phyloP scores from a whole-genome alignment of 2,888 invertebrate species.

The Acrobasis repandana region DNA sequence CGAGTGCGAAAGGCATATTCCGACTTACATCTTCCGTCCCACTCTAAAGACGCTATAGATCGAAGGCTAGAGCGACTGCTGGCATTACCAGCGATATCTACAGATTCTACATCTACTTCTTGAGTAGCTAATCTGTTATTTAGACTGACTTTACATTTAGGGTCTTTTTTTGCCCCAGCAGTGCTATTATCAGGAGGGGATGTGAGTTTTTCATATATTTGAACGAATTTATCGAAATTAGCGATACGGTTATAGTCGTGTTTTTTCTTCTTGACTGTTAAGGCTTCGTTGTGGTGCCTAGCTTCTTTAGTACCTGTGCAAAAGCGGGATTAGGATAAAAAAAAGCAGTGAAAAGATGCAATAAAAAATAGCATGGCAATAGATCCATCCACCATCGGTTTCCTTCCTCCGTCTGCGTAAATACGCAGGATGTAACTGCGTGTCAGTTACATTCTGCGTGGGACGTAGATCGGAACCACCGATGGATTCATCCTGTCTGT shows the following conservation, averaged over 20 bases:
- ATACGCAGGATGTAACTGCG: no score
- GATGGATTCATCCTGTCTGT: no score
- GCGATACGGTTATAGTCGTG: conserved; percentile 60
- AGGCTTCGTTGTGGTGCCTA: conserved; percentile 38
- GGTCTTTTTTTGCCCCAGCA: conserved; percentile 37
- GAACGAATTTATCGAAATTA: conserved; percentile 57
- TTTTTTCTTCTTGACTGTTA: conserved; percentile 48
- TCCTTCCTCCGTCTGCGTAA: no score
- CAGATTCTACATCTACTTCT: conserved; percentile 31
- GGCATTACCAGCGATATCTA: conserved; percentile 41
- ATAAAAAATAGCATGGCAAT: not conserved
- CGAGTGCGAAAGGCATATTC: conserved; percentile 53
- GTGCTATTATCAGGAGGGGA: conserved; percentile 27
- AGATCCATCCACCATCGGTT: not conserved
- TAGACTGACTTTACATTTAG: conserved; percentile 68
- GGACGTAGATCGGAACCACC: no score
- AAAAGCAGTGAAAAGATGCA: not conserved
- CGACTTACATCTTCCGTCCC: conserved; percentile 58
- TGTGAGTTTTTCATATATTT: conserved; percentile 49
- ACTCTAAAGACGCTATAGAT: conserved; percentile 70
- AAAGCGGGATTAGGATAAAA: conserved; percentile 15
- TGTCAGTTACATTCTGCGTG: no score
- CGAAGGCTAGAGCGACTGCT: conserved; percentile 64
- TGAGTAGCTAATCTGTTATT: conserved; percentile 43
- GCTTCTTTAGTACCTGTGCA: conserved; percentile 36